A percentile compares a stretch with the other conserved stretches of the same genome.
Evolutionary conservation across 1,140 invertebrate genomes (phyloP).

Genomic region (Platyura marginata): DNA sequence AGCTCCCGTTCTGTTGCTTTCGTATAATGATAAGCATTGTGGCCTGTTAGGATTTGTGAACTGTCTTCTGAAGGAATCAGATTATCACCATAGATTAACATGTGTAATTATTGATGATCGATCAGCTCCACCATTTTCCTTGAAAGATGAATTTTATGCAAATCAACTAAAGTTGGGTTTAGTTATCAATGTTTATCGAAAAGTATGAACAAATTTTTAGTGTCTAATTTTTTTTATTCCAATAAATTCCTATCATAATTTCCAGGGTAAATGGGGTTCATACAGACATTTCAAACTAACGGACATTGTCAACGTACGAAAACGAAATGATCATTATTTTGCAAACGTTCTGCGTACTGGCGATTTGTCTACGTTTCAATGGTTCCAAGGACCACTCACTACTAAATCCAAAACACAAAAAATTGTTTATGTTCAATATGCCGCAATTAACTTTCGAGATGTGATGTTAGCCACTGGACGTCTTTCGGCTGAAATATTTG

Average conservation of each 20-base stretch:
- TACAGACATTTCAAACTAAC: slow-evolving; percentile 48
- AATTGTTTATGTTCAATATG: slow-evolving; percentile 36
- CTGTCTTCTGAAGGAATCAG: slow-evolving; percentile 48
- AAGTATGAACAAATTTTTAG: slow-evolving; percentile 26
- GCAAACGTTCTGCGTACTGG: slow-evolving; percentile 60
- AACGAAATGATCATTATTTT: slow-evolving; percentile 40
- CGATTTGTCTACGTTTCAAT: slow-evolving; percentile 67
- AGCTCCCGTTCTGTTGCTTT: slow-evolving; percentile 27
- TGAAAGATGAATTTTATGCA: slow-evolving; percentile 39
- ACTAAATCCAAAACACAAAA: slow-evolving; percentile 17
- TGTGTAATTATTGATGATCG: slow-evolving; percentile 41
- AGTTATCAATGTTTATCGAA: slow-evolving; percentile 55
- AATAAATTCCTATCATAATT: no score
- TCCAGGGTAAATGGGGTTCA: slow-evolving; percentile 54
- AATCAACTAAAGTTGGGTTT: slow-evolving; percentile 50
- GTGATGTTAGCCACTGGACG: slow-evolving; percentile 60
- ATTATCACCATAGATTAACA: slow-evolving; percentile 37
- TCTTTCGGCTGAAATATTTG: slow-evolving; percentile 38
- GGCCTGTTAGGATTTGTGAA: slow-evolving; percentile 71
- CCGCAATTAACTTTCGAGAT: slow-evolving; percentile 59
- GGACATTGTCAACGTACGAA: slow-evolving; percentile 17
- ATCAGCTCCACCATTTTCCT: slow-evolving; percentile 51
- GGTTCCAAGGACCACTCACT: slow-evolving; percentile 46
- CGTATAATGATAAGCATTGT: slow-evolving; percentile 38
- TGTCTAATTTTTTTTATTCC: slow-evolving; percentile 4